Base-by-base conservation (phyloP, 2,113 vertebrate genomes). In the Prionailurus bengalensis region DNA sequence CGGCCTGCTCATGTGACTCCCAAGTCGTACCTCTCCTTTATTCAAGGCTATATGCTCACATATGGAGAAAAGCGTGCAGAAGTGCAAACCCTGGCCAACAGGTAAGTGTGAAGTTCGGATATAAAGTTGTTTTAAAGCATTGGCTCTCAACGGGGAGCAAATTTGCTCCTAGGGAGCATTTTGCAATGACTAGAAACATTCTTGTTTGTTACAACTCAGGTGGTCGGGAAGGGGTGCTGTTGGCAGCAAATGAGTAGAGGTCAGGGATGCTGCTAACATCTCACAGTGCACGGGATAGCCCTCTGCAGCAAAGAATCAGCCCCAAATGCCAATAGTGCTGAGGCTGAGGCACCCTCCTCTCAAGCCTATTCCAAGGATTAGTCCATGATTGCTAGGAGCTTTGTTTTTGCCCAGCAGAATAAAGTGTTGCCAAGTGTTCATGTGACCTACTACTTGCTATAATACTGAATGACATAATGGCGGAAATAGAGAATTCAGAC, bases 21-120 rank as follows among this genome's bases (percentile, higher is more conserved):
- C 66, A 99, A 99, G 97, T 99, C 99, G 48, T 99, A 99, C 98
- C 98, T 99, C 66, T 99, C 99, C 96, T 99, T 99, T 98, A 99
- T 99, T 97, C 99, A 99, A 89, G 98, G 99, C 29, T 99, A 99
- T 98, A 99, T 99, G 98, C 81, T 97, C 63, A 99, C 99, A 80
- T 99, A 99, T 95, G 98, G 98, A 96, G 99, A 99, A 98, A 99
- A 99, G 74, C 99, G 97, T 14, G 91, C 97, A 17, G 99, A 99
- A 97, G 99, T 99, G 14, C 99, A 99, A 96, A 99, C 98, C 0
- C 98, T 99, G 80, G 99, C 99, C 65, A 99, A 99, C 91, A 99
- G 99, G 99, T 99, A 98, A 21, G 65, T 66, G 33, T 48, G 39
- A 95, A 66, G 15, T 36, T 80, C 4, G 68, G 39, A 51, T 33